Conservation (phyloP, 2,888 invertebrate genomes). For the Agriotes lineatus region DNA sequence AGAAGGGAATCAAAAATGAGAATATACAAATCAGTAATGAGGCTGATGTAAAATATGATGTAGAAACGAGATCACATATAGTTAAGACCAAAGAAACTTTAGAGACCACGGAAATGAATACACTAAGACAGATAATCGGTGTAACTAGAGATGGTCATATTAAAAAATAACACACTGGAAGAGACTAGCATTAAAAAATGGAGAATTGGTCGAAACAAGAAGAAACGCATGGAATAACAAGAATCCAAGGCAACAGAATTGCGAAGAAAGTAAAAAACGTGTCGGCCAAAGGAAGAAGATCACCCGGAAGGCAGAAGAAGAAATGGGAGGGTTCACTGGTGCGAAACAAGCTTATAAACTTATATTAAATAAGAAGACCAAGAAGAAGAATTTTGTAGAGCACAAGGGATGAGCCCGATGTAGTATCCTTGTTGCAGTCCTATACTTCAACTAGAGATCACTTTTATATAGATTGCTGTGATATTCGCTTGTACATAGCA, state of each 20-base stretch:
- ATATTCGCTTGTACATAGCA: too few species aligned
- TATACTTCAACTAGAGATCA: too few species aligned
- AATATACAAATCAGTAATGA: not conserved
- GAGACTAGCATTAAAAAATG: not conserved
- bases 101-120: not conserved
- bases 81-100: not conserved
- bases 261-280: not conserved
- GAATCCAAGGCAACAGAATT: not conserved
- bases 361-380: not conserved
- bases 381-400: not conserved
- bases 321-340: not conserved
- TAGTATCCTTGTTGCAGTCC: too few species aligned
- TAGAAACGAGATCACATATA: not conserved
- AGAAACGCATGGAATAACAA: not conserved
- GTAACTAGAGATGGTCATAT: not conserved
- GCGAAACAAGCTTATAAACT: not conserved
- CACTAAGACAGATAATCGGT: not conserved
- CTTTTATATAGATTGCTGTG: too few species aligned
- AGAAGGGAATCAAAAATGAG: not conserved
- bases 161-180: not conserved
- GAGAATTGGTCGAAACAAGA: not conserved
- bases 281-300: not conserved
- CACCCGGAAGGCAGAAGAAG: not conserved
- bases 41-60: not conserved
- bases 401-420: too few species aligned